These are phyloP conservation scores for Operophtera brumata DNA, from an alignment of 2,888 invertebrate genomes.

Conservation along the genomic window DNA sequence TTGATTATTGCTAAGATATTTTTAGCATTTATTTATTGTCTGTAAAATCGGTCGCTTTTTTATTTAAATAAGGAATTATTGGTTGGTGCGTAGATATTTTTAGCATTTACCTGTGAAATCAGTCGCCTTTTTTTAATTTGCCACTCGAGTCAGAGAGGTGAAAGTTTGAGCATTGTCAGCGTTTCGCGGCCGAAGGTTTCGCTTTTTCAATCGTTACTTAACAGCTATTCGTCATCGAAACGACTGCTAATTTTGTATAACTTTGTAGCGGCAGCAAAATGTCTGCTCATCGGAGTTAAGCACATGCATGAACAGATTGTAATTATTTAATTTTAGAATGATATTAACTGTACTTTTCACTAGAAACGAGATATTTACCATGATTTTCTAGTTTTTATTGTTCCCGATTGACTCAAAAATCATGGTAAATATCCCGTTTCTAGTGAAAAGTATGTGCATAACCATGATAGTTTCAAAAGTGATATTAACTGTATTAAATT, in stretches of 20 bases:
- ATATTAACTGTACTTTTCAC: too few species aligned
- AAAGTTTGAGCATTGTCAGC: conserved; percentile 70
- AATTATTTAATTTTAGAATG: too few species aligned
- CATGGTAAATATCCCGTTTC: too few species aligned
- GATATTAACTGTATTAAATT: too few species aligned
- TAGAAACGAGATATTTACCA: too few species aligned
- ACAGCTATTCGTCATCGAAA: conserved; percentile 68
- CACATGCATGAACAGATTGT: neutral
- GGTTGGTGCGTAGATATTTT: conserved; percentile 4
- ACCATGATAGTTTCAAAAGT: too few species aligned
- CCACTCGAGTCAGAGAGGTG: conserved; percentile 61
- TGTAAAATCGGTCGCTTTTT: too few species aligned
- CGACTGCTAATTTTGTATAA: conserved; percentile 37
- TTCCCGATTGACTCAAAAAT: too few species aligned
- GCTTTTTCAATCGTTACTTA: conserved; percentile 76
- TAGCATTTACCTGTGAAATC: conserved; percentile 15
- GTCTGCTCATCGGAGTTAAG: neutral
- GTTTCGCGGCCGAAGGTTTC: conserved; percentile 71
- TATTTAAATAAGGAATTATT: conserved; percentile 14
- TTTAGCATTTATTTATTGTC: too few species aligned
- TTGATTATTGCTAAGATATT: too few species aligned
- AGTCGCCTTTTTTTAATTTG: conserved; percentile 41
- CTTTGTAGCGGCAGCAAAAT: conserved; percentile 9
- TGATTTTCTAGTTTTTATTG: too few species aligned
- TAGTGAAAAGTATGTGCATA: too few species aligned